Conservation (phyloP, 1,140 invertebrate genomes). For the Drosophila pseudoananassae region DNA sequence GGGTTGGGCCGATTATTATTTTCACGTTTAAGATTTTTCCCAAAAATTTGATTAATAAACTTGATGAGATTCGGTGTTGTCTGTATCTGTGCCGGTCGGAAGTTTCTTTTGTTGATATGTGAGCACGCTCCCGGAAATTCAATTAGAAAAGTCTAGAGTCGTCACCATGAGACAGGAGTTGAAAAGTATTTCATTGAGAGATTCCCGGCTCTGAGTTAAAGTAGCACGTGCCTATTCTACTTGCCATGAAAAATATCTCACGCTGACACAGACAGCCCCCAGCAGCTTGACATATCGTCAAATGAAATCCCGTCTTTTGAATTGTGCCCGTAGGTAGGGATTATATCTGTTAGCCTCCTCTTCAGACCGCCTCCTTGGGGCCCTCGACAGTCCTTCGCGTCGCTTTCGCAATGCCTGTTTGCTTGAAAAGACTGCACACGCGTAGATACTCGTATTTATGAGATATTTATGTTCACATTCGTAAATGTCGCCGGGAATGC, state of each 20-base stretch:
- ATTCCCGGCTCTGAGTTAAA: slow-evolving; percentile 12
- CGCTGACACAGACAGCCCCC: slow-evolving; percentile 30
- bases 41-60: slow-evolving; percentile 38
- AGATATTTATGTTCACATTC: slow-evolving; percentile 51
- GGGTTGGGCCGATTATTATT: slow-evolving; percentile 24
- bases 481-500: slow-evolving; percentile 16
- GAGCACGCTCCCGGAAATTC: slow-evolving; percentile 39
- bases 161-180: slow-evolving; percentile 6
- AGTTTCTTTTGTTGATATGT: slow-evolving; percentile 30
- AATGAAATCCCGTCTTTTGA: slow-evolving; percentile 58
- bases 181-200: slow-evolving; percentile 39
- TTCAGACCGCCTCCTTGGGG: slow-evolving; percentile 1
- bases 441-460: slow-evolving; percentile 58
- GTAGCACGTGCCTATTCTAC: slow-evolving; percentile 23
- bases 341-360: slow-evolving; percentile 33
- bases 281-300: slow-evolving; percentile 63
- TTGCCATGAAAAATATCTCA: slow-evolving; percentile 6
- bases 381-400: neutral
- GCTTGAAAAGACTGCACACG: slow-evolving; percentile 21
- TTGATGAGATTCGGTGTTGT: slow-evolving; percentile 43
- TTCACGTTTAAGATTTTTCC: slow-evolving; percentile 30
- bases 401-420: slow-evolving; percentile 4
- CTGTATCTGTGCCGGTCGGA: slow-evolving; percentile 29
- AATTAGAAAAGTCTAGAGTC: slow-evolving; percentile 47
- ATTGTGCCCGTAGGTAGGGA: slow-evolving; percentile 51